Conservation (phyloP, 1,140 invertebrate species). For the Parasteatoda tepidariorum region DNA sequence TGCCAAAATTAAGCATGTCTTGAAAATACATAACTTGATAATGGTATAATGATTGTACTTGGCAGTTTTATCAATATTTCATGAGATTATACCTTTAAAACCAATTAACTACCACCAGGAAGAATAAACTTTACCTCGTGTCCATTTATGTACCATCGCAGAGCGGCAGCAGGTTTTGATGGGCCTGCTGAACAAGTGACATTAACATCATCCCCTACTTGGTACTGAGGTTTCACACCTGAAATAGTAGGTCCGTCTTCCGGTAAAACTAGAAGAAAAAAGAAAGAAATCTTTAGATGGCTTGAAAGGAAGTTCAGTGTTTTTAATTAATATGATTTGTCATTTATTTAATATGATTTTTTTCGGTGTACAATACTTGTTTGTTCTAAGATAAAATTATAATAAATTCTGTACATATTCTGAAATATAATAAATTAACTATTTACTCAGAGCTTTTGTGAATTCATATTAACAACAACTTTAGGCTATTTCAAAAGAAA, state of each 20-base stretch:
- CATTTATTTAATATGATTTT: too few species aligned
- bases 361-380: too few species aligned
- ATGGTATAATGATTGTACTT: too few species aligned
- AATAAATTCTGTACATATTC: neutral
- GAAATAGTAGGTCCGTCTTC: constrained; percentile 61
- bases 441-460: too few species aligned
- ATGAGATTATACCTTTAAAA: too few species aligned
- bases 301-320: neutral
- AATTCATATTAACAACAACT: too few species aligned
- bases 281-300: constrained; percentile 15
- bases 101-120: too few species aligned
- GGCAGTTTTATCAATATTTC: too few species aligned
- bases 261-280: constrained; percentile 59
- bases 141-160: constrained; percentile 63
- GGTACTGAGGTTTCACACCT: constrained; percentile 60
- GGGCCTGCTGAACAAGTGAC: constrained; percentile 62
- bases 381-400: neutral
- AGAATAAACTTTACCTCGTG: constrained; percentile 49
- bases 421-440: too few species aligned
- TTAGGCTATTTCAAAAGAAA: too few species aligned
- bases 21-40: too few species aligned
- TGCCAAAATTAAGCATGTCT: too few species aligned
- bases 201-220: constrained; percentile 61
- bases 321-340: neutral
- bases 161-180: constrained; percentile 60